These are phyloP conservation scores for Anas capensis DNA, from an alignment of 2,797 vertebrate species.

Conservation along the genomic window DNA sequence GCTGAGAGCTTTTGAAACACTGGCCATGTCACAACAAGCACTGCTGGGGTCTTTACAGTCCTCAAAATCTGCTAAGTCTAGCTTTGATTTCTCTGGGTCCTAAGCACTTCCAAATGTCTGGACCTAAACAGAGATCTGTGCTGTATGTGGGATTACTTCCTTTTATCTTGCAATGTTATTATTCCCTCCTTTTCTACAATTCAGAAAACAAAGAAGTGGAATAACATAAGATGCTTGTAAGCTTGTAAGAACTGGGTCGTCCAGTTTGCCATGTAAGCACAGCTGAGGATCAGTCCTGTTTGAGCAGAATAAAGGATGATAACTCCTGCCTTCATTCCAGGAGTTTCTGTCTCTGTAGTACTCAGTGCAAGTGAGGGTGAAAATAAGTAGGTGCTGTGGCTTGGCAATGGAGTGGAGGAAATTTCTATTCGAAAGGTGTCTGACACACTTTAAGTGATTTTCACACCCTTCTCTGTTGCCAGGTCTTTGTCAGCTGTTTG, in stretches of 20 bases:
- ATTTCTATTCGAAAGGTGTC: background rate
- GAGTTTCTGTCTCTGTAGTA: background rate
- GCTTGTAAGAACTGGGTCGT: background rate
- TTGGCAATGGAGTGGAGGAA: background rate
- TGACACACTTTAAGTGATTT: background rate
- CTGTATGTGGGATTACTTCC: background rate
- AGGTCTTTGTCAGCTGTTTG: background rate
- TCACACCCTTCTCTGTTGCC: background rate
- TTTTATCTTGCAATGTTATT: conserved; percentile 14
- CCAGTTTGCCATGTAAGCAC: background rate
- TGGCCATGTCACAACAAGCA: conserved; percentile 29
- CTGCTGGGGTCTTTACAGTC: conserved; percentile 32
- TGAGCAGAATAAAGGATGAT: background rate
- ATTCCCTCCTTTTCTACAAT: background rate
- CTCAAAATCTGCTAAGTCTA: conserved; percentile 22
- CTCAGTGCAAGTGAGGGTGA: background rate
- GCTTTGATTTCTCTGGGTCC: conserved; percentile 47
- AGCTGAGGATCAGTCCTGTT: background rate
- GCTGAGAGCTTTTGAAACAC: conserved; percentile 35
- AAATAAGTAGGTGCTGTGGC: background rate
- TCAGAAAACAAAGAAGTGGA: background rate
- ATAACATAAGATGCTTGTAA: background rate
- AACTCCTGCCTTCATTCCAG: background rate
- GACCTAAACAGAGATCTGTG: background rate
- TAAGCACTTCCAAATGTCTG: background rate